A percentile compares a stretch with the other conserved stretches of the same genome.
Conservation (phyloP, 1,140 invertebrate species). For the Drosophila athabasca region DNA sequence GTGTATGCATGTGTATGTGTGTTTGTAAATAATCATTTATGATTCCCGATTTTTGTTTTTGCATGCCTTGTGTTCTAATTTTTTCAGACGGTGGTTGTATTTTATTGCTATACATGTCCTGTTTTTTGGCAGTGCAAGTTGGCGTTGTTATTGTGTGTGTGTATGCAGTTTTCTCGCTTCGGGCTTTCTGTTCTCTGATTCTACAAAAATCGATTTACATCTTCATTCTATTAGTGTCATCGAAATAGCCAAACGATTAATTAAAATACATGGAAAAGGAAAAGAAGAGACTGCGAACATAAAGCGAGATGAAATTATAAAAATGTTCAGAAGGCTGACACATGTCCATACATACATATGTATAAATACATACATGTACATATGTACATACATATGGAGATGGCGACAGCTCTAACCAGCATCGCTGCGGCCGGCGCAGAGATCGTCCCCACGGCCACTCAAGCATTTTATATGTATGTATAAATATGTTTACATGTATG, state of each 20-base stretch:
- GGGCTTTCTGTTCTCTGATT: too few species aligned
- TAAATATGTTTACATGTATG: too few species aligned
- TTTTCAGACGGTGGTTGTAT: slow-evolving; percentile 17
- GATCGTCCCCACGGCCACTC: slow-evolving; percentile 42
- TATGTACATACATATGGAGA: too few species aligned
- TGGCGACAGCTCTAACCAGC: slow-evolving; percentile 14
- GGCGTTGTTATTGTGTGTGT: slow-evolving; percentile 19
- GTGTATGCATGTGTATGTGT: slow-evolving; percentile 3
- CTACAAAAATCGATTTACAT: too few species aligned
- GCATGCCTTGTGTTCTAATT: slow-evolving; percentile 27
- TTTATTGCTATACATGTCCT: slow-evolving; percentile 43
- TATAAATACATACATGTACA: too few species aligned
- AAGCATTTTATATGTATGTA: slow-evolving; percentile 12
- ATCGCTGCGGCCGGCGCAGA: slow-evolving; percentile 56
- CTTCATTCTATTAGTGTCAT: too few species aligned
- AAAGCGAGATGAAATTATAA: too few species aligned
- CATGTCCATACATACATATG: too few species aligned
- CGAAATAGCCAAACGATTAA: too few species aligned
- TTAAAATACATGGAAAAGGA: too few species aligned
- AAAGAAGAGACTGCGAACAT: too few species aligned
- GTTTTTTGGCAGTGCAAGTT: slow-evolving; percentile 75
- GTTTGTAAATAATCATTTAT: slow-evolving; percentile 6
- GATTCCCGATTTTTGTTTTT: slow-evolving; percentile 40
- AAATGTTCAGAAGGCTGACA: too few species aligned
- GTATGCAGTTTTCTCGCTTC: background rate